Evolutionary conservation across 2,797 vertebrate species (phyloP), one percentile per base, ranked within the genome.

Genomic region (Melanotaenia boesemani): DNA sequence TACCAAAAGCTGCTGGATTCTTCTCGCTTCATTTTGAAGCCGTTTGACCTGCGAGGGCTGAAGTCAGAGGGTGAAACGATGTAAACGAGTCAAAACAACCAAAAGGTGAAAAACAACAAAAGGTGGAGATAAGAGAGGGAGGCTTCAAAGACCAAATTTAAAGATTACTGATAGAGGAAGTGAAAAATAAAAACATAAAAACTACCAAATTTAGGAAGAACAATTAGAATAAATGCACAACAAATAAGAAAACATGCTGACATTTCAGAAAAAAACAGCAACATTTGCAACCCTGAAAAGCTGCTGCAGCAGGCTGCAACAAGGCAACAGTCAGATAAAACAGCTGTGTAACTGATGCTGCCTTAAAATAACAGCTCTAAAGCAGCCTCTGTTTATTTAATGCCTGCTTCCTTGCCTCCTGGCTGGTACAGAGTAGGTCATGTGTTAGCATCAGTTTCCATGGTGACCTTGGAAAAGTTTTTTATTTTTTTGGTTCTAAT

Each of bases 11-110:
- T 83, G 70, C 63, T 74, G 77, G 87, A 90, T 63, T 93, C 91
- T 70, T 93, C 91, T 79, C 74, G 82, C 75, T 68, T 92, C 77
- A 68, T 76, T 88, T 82, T 84, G 80, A 91, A 84, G 73, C 86
- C 84, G 4, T 93, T 91, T 81, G 91, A 91, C 83, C 91, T 94
- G 84, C 83, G 85, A 64, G 90, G 85, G 77, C 90, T 92, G 79
- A 82, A 81, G 82, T 88, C 80, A 94, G 80, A 91, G 82, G 76
- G 56, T 37, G 32, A 16, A 55, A 30, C 9, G 44, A 11, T 1
- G 13, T 58, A 55, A 48, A 65, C 24, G 69, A 65, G 8, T 48
- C 12, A n/a, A 72, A 32, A 70, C 56, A 46, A 66, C 16, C 10
- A 24, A 2, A 37, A 20, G 32, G 12, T 48, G 32, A 6, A 16